These are phyloP conservation scores for Acropora tenuis DNA, from an alignment of 64 coral and sea anemone species.

Conservation along the genomic window DNA sequence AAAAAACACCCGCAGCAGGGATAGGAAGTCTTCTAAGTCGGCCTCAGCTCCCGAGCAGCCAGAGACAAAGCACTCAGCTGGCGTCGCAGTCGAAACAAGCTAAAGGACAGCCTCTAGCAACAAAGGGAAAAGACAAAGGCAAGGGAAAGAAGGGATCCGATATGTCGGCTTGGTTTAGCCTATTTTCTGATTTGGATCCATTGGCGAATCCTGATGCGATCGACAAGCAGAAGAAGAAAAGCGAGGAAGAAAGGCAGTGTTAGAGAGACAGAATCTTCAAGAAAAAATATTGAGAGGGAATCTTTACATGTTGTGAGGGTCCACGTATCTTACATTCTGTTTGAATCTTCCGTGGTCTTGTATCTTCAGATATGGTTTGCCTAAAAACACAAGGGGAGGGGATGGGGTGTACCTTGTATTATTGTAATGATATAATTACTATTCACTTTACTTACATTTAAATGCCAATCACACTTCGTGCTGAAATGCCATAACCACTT, in stretches of 20 bases:
- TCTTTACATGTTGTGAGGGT: background rate
- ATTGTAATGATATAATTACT: background rate
- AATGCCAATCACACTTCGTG: no score
- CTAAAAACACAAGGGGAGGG: no score
- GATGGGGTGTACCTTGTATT: no score
- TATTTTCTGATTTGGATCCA: conserved; percentile 98
- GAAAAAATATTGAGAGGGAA: background rate
- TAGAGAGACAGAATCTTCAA: conserved; percentile 2
- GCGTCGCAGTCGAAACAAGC: background rate
- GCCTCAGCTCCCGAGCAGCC: background rate
- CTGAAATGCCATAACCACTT: no score
- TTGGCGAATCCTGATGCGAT: conserved; percentile 97
- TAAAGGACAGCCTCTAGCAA: background rate
- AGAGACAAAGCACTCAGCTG: conserved; percentile 12
- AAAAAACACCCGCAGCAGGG: background rate
- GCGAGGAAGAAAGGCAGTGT: conserved; percentile 90
- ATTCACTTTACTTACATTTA: background rate
- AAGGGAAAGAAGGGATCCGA: conserved; percentile 79
- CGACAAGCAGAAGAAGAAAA: conserved; percentile 87
- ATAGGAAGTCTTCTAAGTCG: conserved; percentile 1
- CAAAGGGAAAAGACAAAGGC: conserved; percentile 50
- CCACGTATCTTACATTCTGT: background rate
- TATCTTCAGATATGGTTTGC: no score
- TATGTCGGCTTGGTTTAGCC: conserved; percentile 94
- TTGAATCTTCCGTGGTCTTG: no score